A percentile compares a stretch with the other conserved stretches of the same genome.
phyloP scores from a whole-genome alignment of 2,797 vertebrate species.

The Scarus forsteni region DNA sequence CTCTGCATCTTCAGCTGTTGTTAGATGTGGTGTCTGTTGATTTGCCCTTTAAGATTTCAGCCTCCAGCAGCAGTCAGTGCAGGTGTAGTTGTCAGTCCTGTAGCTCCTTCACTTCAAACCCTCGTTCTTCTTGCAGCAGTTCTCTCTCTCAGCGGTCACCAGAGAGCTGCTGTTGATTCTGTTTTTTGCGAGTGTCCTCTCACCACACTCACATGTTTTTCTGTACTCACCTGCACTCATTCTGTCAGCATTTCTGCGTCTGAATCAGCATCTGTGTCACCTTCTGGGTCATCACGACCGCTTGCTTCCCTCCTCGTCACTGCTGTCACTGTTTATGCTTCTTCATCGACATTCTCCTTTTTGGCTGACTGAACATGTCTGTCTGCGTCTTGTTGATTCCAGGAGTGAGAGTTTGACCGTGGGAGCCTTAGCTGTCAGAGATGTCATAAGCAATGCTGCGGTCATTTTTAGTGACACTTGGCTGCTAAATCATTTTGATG shows the following conservation, averaged over 20 bases:
- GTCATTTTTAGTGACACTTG: slow-evolving; percentile 42
- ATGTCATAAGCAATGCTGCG: slow-evolving; percentile 13
- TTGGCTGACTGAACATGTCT: slow-evolving; percentile 41
- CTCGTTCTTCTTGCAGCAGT: slow-evolving; percentile 16
- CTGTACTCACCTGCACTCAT: slow-evolving; percentile 28
- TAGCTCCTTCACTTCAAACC: slow-evolving; percentile 1
- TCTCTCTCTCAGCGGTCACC: slow-evolving; percentile 4
- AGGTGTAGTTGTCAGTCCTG: slow-evolving; percentile 8
- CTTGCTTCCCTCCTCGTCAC: slow-evolving; percentile 23
- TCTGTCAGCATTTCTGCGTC: slow-evolving; percentile 39
- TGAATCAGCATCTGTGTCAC: slow-evolving; percentile 31
- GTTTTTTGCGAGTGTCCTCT: slow-evolving; percentile 22
- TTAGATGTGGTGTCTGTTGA: background rate
- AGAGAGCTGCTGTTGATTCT: slow-evolving; percentile 43
- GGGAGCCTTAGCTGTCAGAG: slow-evolving; percentile 42
- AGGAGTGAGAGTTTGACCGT: slow-evolving; percentile 31
- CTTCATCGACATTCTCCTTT: slow-evolving; percentile 17
- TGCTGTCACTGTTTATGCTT: slow-evolving; percentile 27
- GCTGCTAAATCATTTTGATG: slow-evolving; percentile 13
- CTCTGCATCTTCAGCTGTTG: background rate
- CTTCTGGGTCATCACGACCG: slow-evolving; percentile 38
- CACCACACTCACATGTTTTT: slow-evolving; percentile 23
- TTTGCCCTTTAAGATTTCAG: slow-evolving; percentile 12
- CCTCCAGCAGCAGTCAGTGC: slow-evolving; percentile 13
- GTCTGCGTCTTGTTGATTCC: slow-evolving; percentile 37